Conservation (phyloP, 2,113 vertebrate species). For the Struthio camelus region DNA sequence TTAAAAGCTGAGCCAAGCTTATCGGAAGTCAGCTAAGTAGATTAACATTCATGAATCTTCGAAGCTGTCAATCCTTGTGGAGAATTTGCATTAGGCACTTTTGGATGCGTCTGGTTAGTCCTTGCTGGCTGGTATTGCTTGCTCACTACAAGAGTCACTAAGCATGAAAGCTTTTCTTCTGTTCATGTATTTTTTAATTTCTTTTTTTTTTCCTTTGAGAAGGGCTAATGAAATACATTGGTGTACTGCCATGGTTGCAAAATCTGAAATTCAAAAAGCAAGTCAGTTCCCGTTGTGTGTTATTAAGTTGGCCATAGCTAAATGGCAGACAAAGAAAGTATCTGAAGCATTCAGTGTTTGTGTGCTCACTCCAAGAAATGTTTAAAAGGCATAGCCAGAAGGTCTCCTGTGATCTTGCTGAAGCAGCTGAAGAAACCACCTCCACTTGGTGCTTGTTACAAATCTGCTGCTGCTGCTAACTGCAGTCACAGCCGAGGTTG, state of each 20-base stretch:
- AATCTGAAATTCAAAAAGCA: neutral
- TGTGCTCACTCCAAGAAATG: neutral
- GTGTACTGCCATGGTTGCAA: neutral
- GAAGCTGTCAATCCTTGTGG: neutral
- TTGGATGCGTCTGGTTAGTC: fast-evolving
- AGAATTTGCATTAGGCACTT: neutral
- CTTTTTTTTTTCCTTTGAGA: neutral
- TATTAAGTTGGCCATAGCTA: slow-evolving; percentile 1
- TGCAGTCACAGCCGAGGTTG: neutral
- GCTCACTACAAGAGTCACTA: neutral
- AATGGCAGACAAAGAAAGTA: neutral
- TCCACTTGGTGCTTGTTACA: neutral
- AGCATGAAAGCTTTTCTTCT: neutral
- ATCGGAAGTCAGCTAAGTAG: neutral
- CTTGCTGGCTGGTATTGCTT: neutral
- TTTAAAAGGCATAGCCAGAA: neutral
- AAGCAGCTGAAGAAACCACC: neutral
- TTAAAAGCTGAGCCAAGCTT: neutral
- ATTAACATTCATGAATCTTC: neutral
- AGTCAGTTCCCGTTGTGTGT: neutral
- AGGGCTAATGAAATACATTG: neutral
- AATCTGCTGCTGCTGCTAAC: neutral
- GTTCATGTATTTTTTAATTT: neutral
- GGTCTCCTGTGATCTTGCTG: neutral
- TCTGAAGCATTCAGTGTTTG: neutral